Evolutionary conservation across 2,888 invertebrate species (phyloP), one percentile per base, ranked within the genome.

Genomic region (Aricia artaxerxes): DNA sequence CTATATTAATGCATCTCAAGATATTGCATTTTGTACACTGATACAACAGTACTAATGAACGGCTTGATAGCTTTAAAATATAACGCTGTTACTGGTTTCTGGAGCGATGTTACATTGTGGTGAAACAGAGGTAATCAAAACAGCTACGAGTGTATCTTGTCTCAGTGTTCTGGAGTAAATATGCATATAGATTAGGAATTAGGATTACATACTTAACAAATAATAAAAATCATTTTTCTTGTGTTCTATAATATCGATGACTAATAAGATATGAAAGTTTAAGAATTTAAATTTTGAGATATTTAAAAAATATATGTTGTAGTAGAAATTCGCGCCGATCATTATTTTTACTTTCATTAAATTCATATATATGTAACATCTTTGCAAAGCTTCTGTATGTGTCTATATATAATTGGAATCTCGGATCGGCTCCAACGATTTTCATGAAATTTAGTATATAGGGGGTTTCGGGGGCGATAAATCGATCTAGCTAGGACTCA

Each of bases 31-130:
- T 76, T 76, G 76, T 76, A 76, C 76, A 53, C 76, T 76, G 76
- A 76, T 57, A 76, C 76, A 76, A 76, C 49, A 31, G 76, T 76
- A 76, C 57, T 76, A 76, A 76, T 76, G 76, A 76, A 76, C 57
- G 35, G 76, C 57, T 31, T n/a, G 76, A 76, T 76, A 76, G 31
- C 76, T 76, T 57, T 38, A 16, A 76, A 76, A 76, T 76, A 76
- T 76, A 76, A 76, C 76, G 53, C 76, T 35, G 16, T 69, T 69
- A 69, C 69, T 38, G 16, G 35, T 69, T 69, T 69, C 69, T 69
- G 35, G 13, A 69, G 31, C 69, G 35, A 69, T 69, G 69, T 31
- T 64, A 31, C n/a, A 61, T 31, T 31, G 7, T 24, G 24, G 35
- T 38, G 35, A 69, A 69, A 69, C 16, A 69, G 13, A 35, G 4